Evolutionary conservation across 2,888 invertebrate species (phyloP), one percentile per base, ranked within the genome.

Genomic region (Chironomus riparius): DNA sequence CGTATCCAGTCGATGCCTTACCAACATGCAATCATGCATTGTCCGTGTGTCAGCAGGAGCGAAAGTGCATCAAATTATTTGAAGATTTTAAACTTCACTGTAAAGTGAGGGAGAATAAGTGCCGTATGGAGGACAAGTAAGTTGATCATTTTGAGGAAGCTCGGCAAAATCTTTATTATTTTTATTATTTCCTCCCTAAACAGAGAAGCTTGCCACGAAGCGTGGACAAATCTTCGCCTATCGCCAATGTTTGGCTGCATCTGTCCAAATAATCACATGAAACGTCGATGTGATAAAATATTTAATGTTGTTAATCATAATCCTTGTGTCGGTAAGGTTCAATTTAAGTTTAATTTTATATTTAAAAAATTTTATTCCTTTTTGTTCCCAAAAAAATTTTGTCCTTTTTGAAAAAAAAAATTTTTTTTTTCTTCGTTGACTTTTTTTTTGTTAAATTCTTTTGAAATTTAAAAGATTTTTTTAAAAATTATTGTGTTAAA

Each of bases 211-310:
- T 95, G 95, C 82, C 92, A 93, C 81, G 92, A 93, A 81, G 91
- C 94, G 70, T 95, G 95, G 95, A 90, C 92, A 78, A 92, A 93
- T 81, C 86, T 95, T 76, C 89, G 94, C 77, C 87, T 92, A 78
- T 93, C 95, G 24, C 95, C 94, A 0, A 91, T 95, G 87, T 95
- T 95, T 84, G 95, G 95, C 72, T 95, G 95, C 86, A 94, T 95
- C 83, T 95, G 95, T 82, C 95, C 95, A 79, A 93, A 92, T 84
- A 93, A 92, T 80, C 92, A 93, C 84, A 91, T 92, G 89, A 92
- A 93, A 89, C 89, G 90, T 81, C 89, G 92, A 79, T 95, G 95
- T 85, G 94, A 95, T 85, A 88, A 92, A 80, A 93, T 95, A 85
- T 95, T 94, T 86, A 90, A 91, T 79, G 90, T 91, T 83, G 93